Conservation (phyloP, 2,113 vertebrate genomes). For the Nanorana parkeri region DNA sequence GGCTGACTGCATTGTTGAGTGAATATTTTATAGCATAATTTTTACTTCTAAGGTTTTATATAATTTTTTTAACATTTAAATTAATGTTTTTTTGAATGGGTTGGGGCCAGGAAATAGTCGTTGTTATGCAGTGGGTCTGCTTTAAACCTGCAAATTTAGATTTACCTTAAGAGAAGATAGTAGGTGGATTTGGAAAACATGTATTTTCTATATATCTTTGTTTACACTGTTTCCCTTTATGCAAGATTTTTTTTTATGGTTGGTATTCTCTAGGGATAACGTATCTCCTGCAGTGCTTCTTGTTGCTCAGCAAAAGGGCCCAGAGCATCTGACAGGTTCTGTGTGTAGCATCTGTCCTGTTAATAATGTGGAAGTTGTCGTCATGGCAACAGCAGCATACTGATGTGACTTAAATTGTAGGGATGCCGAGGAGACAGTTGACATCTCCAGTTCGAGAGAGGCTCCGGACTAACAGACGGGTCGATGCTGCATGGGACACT, state of each 20-base stretch:
- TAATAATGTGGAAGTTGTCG: slow-evolving; percentile 47
- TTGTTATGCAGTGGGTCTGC: too few relatives aligned
- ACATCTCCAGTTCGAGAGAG: slow-evolving; percentile 24
- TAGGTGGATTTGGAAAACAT: too few relatives aligned
- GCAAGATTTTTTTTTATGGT: slow-evolving; percentile 8
- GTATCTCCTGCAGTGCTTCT: slow-evolving; percentile 34
- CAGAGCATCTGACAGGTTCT: slow-evolving; percentile 47
- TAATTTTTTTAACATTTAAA: too few relatives aligned
- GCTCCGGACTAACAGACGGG: slow-evolving; percentile 25
- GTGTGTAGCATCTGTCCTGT: slow-evolving; percentile 48
- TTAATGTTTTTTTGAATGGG: too few relatives aligned
- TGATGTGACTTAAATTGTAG: slow-evolving; percentile 47
- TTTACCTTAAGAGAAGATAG: too few relatives aligned
- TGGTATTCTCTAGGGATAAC: slow-evolving; percentile 21
- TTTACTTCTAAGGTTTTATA: too few relatives aligned
- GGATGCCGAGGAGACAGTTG: slow-evolving; percentile 41
- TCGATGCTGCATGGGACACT: slow-evolving; percentile 37
- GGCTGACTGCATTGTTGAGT: too few relatives aligned
- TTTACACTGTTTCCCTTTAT: slow-evolving; percentile 1
- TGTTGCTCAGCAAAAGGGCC: slow-evolving; percentile 21
- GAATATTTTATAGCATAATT: too few relatives aligned
- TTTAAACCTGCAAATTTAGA: too few relatives aligned
- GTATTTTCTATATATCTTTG: neutral
- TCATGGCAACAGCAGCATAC: slow-evolving; percentile 47
- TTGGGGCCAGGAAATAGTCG: too few relatives aligned